A percentile compares a stretch with the other conserved stretches of the same genome.
Evolutionary conservation across 2,113 vertebrate species (phyloP).

Genomic region (Halcyon malimbica): DNA sequence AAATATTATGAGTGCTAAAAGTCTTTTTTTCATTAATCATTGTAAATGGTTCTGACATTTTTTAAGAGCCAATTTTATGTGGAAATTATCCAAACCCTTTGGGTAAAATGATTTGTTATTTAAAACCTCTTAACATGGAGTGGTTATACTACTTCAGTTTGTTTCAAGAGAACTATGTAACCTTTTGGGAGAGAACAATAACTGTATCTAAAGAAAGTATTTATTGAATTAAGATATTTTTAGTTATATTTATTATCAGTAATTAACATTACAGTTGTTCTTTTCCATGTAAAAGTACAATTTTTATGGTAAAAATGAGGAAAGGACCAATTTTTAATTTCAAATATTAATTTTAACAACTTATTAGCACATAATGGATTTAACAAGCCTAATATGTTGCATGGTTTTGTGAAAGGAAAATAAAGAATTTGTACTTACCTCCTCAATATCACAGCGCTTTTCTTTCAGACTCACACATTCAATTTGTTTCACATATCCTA

Average conservation of each 20-base stretch:
- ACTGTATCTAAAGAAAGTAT: neutral
- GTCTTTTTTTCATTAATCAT: conserved; percentile 57
- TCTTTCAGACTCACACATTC: neutral
- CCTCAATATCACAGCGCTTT: neutral
- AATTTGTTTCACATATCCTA: neutral
- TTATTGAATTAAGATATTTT: neutral
- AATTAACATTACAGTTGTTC: neutral
- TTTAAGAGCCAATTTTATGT: conserved; percentile 52
- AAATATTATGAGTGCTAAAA: conserved; percentile 29
- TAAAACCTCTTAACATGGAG: conserved; percentile 13
- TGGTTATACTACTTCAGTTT: neutral
- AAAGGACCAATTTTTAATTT: neutral
- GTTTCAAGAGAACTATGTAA: neutral
- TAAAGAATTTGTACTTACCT: neutral
- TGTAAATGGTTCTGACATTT: conserved; percentile 47
- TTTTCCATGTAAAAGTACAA: neutral
- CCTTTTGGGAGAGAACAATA: neutral
- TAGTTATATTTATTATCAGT: neutral
- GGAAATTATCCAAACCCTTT: conserved; percentile 51
- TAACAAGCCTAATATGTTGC: neutral
- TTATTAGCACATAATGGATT: neutral
- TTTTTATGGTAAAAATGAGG: neutral
- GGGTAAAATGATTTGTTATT: conserved; percentile 58
- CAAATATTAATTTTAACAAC: neutral
- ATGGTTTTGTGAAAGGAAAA: neutral